Evolutionary conservation across 2,797 vertebrate species (phyloP).

Genomic region (Oreochromis mossambicus): DNA sequence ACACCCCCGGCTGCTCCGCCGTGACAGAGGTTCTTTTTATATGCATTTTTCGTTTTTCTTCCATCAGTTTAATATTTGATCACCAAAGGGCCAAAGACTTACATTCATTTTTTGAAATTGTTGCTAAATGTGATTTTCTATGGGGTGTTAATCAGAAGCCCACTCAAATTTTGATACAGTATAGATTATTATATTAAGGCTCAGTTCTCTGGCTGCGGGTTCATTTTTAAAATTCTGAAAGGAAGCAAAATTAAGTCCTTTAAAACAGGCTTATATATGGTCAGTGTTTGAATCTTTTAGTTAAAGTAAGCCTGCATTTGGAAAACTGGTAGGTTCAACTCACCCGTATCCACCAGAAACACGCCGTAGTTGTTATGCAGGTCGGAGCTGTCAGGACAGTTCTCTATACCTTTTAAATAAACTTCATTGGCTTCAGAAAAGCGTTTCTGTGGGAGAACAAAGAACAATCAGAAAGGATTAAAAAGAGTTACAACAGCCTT

Average conservation of each 20-base stretch:
- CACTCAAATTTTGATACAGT: neutral
- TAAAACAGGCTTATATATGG: rapidly evolving
- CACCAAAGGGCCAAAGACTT: neutral
- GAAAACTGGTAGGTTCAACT: constrained; percentile 25
- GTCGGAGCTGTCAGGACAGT: constrained; percentile 92
- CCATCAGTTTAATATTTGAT: neutral
- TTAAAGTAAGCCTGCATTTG: neutral
- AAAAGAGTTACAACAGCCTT: neutral
- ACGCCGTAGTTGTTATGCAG: constrained; percentile 97
- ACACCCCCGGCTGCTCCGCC: neutral
- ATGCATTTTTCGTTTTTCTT: neutral
- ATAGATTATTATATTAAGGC: neutral
- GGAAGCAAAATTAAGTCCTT: neutral
- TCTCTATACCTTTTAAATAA: constrained; percentile 88
- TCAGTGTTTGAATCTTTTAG: neutral
- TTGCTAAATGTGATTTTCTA: neutral
- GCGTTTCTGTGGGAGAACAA: constrained; percentile 76
- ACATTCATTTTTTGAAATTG: neutral
- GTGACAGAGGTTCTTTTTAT: neutral
- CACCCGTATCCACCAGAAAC: constrained; percentile 93
- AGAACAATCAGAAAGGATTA: neutral
- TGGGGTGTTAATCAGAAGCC: neutral
- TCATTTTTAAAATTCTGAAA: neutral
- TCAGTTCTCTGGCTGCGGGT: neutral
- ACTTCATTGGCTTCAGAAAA: constrained; percentile 85